Evolutionary conservation across 2,888 invertebrate genomes (phyloP), one percentile per base, ranked within the genome.

Genomic region (Aphrophora alni): DNA sequence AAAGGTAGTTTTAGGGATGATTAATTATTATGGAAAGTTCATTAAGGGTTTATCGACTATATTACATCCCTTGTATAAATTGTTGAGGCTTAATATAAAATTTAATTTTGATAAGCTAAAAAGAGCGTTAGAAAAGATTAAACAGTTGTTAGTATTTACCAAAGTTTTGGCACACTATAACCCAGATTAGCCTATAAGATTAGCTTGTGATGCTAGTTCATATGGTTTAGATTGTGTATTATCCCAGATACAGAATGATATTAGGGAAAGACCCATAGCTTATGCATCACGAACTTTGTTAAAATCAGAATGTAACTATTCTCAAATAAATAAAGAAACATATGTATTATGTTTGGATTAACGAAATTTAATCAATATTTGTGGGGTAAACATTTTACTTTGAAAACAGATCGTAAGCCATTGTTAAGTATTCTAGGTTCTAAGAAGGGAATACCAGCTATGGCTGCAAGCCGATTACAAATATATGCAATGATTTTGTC

Each of bases 301-400:
- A 4, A 72, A 24, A 26, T 38, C 78, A 5, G 44, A 72, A 78
- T 28, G 17, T 44, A 26, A 51, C 26, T 78, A 78, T 71, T 78
- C 78, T 26, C 71, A 69, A 27, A 26, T 78, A 38, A 72, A 78
- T 38, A 78, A 78, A 21, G 70, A 78, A 33, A 44, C 72, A 26
- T 44, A 44, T 51, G 17, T 44, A 59, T 79, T 27, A 72, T 79
- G 44, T 79, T 25, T 59, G 78, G 44, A 5, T 38, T 78, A 38
- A 76, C 69, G 68, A 80, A n/a, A 44, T 71, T 33, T 28, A 78
- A 78, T 27, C 73, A 78, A 51, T 73, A 78, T 44, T 59, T 78
- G 24, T 78, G 38, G 44, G 27, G 71, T 73, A 78, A 71, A 25
- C 25, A 59, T 51, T 73, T 78, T 28, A 78, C 73, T 38, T 70